These are phyloP conservation scores for Triops cancriformis DNA, from an alignment of 1,140 invertebrate species.

Conservation along the genomic window DNA sequence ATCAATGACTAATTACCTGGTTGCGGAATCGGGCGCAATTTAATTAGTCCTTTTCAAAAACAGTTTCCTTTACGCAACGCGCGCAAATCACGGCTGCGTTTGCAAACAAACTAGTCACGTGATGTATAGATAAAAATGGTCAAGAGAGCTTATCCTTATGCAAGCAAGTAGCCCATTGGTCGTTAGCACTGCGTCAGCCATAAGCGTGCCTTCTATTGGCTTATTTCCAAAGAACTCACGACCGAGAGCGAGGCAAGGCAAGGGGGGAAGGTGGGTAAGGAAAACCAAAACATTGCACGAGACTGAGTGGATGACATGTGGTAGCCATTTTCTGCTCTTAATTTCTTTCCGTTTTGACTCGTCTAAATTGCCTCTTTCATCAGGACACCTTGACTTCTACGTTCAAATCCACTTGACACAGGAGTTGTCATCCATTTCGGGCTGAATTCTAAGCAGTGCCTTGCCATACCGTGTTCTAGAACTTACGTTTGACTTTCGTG, in stretches of 20 bases:
- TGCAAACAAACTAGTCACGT: constrained; percentile 4
- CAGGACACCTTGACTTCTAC: background rate
- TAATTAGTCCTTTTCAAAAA: background rate
- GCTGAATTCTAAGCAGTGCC: background rate
- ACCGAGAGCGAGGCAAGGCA: background rate
- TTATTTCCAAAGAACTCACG: background rate
- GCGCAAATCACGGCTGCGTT: background rate
- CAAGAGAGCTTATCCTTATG: background rate
- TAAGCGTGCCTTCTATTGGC: background rate
- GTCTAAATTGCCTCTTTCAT: background rate
- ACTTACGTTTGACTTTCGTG: background rate
- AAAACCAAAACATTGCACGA: constrained; percentile 14
- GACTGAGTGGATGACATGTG: constrained; percentile 12
- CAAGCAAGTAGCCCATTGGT: background rate
- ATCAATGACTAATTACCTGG: no score
- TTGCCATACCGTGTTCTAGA: background rate
- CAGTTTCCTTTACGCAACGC: background rate
- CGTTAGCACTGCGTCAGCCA: background rate
- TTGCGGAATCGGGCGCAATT: no score
- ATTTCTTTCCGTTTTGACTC: background rate
- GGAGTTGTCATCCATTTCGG: background rate
- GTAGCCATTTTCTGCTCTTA: background rate
- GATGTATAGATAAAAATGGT: background rate
- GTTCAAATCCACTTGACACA: background rate
- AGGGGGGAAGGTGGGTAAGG: background rate